Base-by-base conservation (phyloP, 2,888 invertebrate genomes). In the Cheilosia impressa region DNA sequence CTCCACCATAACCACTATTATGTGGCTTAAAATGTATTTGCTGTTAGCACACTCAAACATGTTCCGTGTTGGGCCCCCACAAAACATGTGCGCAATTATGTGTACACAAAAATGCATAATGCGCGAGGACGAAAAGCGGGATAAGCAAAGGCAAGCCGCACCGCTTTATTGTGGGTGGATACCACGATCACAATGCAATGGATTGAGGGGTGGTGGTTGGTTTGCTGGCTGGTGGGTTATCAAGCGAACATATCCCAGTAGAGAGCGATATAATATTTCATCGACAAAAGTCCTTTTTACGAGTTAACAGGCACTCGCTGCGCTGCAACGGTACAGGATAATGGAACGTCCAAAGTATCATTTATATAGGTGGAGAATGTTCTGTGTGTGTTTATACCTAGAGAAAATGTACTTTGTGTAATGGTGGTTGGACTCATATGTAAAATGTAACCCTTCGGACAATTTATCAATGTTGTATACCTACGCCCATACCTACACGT, bases 81-180 rank as follows among this genome's bases (percentile, higher is more conserved):
- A 24, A 60, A 57, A 53, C 66, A 69, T 75, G 84, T 79, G 85
- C 71, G 75, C 76, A 85, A 81, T 85, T 85, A 85, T 81, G 66
- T 85, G 76, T 58, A 81, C 84, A 84, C 75, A 81, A 76, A 85
- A 85, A 80, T 85, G 81, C 81, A 85, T 85, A 81, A 85, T 81
- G 65, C 68, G 79, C 68, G 79, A 79, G 84, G 73, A 63, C 62
- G 57, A 81, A 55, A 66, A 63, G 50, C 71, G 65, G 73, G 78
- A 80, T 72, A 72, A 63, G 52, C 43, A 10, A 27, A 27, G 63
- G 55, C 47, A 31, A 69, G 45, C 41, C n/a, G 22, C 19, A 43
- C 31, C 57, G 41, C 55, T 53, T 47, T 31, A 43, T 45, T 63
- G 55, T 41, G 57, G 43, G 34, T 43, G 41, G 34, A 58, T n/a